A percentile compares a stretch with the other conserved stretches of the same genome.
Conservation (phyloP, 2,797 vertebrate species). For the Chelonia mydas region DNA sequence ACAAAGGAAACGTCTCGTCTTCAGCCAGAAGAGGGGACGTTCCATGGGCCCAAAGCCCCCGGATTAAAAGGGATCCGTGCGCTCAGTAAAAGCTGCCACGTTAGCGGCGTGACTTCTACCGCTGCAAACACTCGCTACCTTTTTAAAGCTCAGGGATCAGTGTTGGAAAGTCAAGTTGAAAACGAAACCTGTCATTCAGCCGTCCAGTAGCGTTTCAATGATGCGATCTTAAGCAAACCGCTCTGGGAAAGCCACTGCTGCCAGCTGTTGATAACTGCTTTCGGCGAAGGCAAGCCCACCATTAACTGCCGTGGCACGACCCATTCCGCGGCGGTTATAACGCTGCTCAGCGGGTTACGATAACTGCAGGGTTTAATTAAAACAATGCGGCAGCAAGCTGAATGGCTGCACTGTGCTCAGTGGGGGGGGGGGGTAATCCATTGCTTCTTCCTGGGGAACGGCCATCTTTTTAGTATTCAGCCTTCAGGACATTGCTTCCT, state of each 20-base stretch:
- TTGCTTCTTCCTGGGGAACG: neutral
- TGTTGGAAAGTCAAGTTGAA: constrained; percentile 3
- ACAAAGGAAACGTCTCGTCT: too few species aligned
- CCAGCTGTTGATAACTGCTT: neutral
- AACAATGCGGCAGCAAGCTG: neutral
- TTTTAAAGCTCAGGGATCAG: neutral
- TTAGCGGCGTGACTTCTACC: too few species aligned
- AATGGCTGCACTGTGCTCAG: neutral
- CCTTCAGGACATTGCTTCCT: neutral
- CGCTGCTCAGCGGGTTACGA: neutral
- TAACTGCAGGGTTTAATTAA: neutral
- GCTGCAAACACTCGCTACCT: neutral
- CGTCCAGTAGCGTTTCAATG: neutral
- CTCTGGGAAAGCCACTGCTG: neutral
- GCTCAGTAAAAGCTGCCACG: too few species aligned
- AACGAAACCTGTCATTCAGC: neutral
- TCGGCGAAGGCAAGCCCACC: neutral
- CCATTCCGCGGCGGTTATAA: neutral
- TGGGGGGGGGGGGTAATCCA: neutral
- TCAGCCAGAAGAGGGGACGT: too few species aligned
- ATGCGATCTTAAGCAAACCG: neutral
- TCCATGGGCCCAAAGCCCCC: too few species aligned
- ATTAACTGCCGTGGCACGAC: neutral
- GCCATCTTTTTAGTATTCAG: neutral
- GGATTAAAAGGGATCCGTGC: too few species aligned